Percentiles rank a stretch among this genome's conserved stretches.
Conservation (phyloP, 2,888 invertebrate genomes). For the Mellilla xanthometata region DNA sequence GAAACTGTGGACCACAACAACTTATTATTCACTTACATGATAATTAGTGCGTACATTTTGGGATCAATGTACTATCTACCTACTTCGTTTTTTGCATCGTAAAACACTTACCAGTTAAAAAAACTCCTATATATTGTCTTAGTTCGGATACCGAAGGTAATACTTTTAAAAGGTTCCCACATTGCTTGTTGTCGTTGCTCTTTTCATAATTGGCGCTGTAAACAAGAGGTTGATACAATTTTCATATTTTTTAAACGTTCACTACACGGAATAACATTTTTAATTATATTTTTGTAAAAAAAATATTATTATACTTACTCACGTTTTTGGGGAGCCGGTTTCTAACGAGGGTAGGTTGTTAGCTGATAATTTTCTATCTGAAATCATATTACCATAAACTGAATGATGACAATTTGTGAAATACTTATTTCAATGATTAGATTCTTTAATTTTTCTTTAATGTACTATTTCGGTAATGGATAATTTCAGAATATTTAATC, state of each 20-base stretch:
- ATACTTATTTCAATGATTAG: no score
- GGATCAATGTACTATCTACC: no score
- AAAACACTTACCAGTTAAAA: slow-evolving; percentile 58
- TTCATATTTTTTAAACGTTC: background rate
- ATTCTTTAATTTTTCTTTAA: no score
- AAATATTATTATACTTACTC: slow-evolving; percentile 68
- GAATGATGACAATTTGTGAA: no score
- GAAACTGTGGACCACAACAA: no score
- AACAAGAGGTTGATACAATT: slow-evolving; percentile 12
- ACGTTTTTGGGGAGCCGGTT: slow-evolving; percentile 65
- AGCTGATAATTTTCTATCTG: slow-evolving; percentile 49
- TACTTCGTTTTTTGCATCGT: no score
- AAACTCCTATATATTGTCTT: slow-evolving; percentile 62
- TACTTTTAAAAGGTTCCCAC: slow-evolving; percentile 36
- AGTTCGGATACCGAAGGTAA: slow-evolving; percentile 50
- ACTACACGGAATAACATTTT: background rate
- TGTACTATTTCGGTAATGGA: no score
- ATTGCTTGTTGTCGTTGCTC: slow-evolving; percentile 31
- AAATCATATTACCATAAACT: slow-evolving; percentile 28
- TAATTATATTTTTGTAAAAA: background rate
- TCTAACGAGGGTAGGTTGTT: slow-evolving; percentile 49
- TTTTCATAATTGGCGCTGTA: slow-evolving; percentile 32
- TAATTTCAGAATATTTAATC: no score
- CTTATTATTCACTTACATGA: no score
- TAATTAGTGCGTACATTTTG: no score